Base-by-base conservation (phyloP, 2,888 invertebrate genomes). In the Drosophila infuscata region DNA sequence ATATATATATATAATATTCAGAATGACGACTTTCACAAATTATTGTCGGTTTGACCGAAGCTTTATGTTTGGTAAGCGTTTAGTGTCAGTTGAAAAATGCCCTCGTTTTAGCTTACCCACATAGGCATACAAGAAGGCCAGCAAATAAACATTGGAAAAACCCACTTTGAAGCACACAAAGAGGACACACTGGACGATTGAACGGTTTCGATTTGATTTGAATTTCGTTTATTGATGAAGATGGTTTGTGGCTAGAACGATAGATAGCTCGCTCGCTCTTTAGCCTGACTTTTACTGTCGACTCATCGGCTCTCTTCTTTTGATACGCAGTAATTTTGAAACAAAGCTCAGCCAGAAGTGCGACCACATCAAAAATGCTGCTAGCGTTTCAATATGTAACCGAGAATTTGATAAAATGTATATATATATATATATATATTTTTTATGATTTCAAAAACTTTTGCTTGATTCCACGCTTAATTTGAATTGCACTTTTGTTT, bases 301-400 rank as follows among this genome's bases (percentile, higher is more conserved):
- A 70, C 64, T 69, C 75, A 72, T 64, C 36, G 80, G 64, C 49
- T 77, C 64, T 69, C 78, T 77, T 83, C 76, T 76, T 60, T 63
- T 75, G 35, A 70, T 63, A 63, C 67, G 81, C n/a, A 83, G 43
- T 43, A 76, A 69, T 82, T 77, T 79, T 41, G 70, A 76, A 58
- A 49, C 52, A 66, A 83, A 73, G 74, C 65, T 61, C 33, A 79
- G 52, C 41, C 82, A 64, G 32, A 62, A 73, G 49, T 73, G 70
- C 60, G 76, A 74, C 70, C 80, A 81, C 80, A 81, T 80, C 76
- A 80, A 80, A 78, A 81, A 54, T 63, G 41, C 49, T 76, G 17
- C 38, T 41, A 12, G 11, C 11, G 29, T 20, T 56, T 66, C 15
- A 32, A 54, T n/a, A 20, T 36, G 29, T 17, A 30, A 6, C 36